Conservation (phyloP, 2,113 vertebrate genomes). For the Scartelaos histophorus region DNA sequence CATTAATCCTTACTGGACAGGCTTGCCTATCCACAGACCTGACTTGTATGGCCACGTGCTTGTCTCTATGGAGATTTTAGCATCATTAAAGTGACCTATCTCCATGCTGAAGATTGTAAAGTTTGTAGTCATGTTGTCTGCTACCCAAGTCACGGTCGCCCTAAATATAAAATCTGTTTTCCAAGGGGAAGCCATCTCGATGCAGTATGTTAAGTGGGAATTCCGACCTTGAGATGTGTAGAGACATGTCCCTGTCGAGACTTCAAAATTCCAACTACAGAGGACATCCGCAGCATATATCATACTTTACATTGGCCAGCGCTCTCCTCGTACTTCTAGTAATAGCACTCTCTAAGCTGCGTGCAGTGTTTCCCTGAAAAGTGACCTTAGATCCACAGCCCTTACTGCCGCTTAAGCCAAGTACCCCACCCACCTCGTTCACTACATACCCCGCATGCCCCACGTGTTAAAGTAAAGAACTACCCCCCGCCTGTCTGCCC, state of each 20-base stretch:
- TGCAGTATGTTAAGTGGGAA: not conserved
- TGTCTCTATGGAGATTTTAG: no score
- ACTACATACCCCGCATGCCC: slow-evolving; percentile 32
- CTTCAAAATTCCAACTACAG: not conserved
- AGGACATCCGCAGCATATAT: not conserved
- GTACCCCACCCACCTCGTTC: slow-evolving; percentile 21
- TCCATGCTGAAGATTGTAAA: no score
- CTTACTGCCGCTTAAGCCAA: not conserved
- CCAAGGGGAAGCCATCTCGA: not conserved
- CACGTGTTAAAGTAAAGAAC: slow-evolving; percentile 21
- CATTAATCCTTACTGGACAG: no score
- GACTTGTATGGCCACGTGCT: no score
- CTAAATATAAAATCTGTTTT: not conserved
- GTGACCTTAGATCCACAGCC: not conserved
- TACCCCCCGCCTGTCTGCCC: slow-evolving; percentile 6
- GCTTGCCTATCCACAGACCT: no score
- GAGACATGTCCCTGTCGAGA: not conserved
- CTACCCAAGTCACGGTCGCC: not conserved
- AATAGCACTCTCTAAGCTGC: not conserved
- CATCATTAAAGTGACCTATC: no score
- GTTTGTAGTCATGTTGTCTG: no score
- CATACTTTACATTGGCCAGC: not conserved
- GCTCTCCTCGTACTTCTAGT: not conserved
- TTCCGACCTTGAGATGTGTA: not conserved
- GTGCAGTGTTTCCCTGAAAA: not conserved